Evolutionary conservation across 23 tunicate genomes (phyloP), one percentile per base, ranked within the genome.

Genomic region (Styela plicata): DNA sequence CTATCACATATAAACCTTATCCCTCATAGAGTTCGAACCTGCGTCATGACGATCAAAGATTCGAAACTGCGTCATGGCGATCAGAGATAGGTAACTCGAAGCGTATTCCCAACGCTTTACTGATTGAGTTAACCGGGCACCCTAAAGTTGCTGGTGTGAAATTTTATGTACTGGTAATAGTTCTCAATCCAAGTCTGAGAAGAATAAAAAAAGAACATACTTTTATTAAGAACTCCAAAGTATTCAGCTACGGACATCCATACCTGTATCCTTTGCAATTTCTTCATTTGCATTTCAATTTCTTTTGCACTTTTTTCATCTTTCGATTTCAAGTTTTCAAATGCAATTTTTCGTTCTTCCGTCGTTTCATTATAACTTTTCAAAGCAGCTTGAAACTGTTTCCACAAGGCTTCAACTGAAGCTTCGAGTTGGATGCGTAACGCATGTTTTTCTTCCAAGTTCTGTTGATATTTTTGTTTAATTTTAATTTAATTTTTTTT

Each of bases 381-480:
- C 79, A 89, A 69, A 36, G 99, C 99, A 24, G 83, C 35, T 74
- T 95, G 99, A 75, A 95, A 95, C 67, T 89, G 91, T 67, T 95
- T 95, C 96, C 96, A 95, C 67, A 95, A 64, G 21, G 84, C 63
- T 62, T 95, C 99, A 13, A 95, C 99, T 24, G 96, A 70, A 22
- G 91, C 94, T 74, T 95, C 99, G 13, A 95, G 85, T 74, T 90
- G 95, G 37, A 95, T 95, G 24, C 99, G 88, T n/a, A 95, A 90
- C 32, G 99, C 99, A 79, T 95, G 99, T 74, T 95, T 95, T 57
- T 95, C 99, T 84, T 95, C 99, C 27, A 89, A 85, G 64, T 90
- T 95, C 89, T 88, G 73, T 28, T n/a, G n/a, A n/a, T n/a, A n/a
- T n/a, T n/a, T n/a, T n/a, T n/a, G n/a, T n/a, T n/a, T n/a, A n/a